Evolutionary conservation across 2,888 invertebrate genomes (phyloP).

Genomic region (Drosophila flavopinicola): DNA sequence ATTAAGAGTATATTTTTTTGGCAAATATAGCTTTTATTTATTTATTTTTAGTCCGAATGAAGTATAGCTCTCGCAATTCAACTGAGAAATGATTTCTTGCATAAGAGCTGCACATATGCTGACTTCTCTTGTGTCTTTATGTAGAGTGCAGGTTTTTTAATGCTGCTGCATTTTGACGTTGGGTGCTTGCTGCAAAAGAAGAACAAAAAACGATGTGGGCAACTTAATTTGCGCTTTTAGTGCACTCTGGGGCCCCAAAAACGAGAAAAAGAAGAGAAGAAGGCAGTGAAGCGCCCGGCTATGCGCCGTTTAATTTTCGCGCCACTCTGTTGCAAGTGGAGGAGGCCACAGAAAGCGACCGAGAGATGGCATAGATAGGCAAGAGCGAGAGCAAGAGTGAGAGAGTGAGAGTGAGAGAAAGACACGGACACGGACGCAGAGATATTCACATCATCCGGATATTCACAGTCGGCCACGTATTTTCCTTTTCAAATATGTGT

Average conservation of each 20-base stretch:
- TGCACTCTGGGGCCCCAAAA: conserved; percentile 57
- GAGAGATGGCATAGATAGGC: conserved; percentile 5
- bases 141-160: conserved; percentile 58
- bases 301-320: conserved; percentile 76
- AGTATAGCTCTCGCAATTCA: too few relatives aligned
- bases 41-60: too few relatives aligned
- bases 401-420: conserved; percentile 10
- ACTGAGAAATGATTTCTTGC: conserved; percentile 1
- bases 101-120: too few relatives aligned
- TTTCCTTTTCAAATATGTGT: conserved; percentile 78
- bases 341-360: conserved; percentile 20
- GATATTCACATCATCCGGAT: too few relatives aligned
- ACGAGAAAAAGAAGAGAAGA: conserved; percentile 16
- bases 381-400: conserved; percentile 2
- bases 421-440: too few relatives aligned
- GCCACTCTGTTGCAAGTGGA: conserved; percentile 48
- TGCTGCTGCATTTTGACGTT: conserved; percentile 56
- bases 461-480: conserved; percentile 70
- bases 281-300: conserved; percentile 40
- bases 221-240: conserved; percentile 77
- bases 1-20: too few relatives aligned
- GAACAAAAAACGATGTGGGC: conserved; percentile 57
- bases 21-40: too few relatives aligned
- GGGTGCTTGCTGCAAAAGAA: conserved; percentile 44
- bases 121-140: conserved; percentile 5